phyloP scores from a whole-genome alignment of 2,797 vertebrate genomes.

The Scleropages formosus region DNA sequence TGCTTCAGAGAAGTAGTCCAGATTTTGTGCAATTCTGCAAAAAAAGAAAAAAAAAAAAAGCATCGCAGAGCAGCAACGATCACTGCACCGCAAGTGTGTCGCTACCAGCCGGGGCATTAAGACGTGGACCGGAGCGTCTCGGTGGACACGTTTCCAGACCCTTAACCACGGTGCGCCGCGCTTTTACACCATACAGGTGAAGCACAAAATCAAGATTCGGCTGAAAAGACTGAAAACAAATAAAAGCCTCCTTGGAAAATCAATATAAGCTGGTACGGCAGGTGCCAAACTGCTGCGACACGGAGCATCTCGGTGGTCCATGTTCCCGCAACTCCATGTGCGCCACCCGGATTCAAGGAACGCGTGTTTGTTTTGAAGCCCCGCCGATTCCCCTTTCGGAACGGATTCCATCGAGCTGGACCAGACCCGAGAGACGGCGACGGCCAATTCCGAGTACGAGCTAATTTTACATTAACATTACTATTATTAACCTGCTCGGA shows the following conservation, averaged over 20 bases:
- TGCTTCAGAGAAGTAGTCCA: too few species aligned
- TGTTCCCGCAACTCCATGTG: neutral
- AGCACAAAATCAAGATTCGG: too few species aligned
- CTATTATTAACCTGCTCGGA: slow-evolving; percentile 10
- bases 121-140: too few species aligned
- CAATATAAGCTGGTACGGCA: neutral
- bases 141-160: too few species aligned
- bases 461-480: slow-evolving; percentile 4
- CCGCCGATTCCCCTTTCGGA: neutral
- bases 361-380: neutral
- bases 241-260: neutral
- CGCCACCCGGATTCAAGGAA: neutral
- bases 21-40: too few species aligned
- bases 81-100: too few species aligned
- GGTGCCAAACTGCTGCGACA: neutral
- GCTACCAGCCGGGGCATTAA: too few species aligned
- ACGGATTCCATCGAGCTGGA: neutral
- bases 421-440: too few species aligned
- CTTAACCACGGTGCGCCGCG: too few species aligned
- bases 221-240: neutral
- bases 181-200: too few species aligned
- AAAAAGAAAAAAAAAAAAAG: too few species aligned
- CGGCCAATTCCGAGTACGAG: neutral
- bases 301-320: neutral
- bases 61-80: too few species aligned